Conservation (phyloP, 2,888 invertebrate species). For the Trachelus troglodyta region DNA sequence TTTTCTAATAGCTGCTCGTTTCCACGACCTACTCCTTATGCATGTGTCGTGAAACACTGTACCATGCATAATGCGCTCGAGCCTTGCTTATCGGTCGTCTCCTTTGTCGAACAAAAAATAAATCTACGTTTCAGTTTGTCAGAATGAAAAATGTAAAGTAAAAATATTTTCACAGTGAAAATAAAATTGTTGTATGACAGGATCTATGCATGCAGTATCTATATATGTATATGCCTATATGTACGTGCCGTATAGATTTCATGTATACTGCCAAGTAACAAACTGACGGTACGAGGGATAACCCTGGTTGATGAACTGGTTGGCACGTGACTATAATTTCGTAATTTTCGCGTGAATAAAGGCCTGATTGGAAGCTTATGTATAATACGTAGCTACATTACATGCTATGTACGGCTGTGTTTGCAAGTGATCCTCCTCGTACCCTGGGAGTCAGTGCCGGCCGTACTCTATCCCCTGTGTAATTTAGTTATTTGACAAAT, state of each 20-base stretch:
- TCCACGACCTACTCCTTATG: too few relatives aligned
- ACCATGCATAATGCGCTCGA: neutral
- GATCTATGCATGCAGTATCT: neutral
- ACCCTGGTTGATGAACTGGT: slow-evolving; percentile 10
- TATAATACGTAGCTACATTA: slow-evolving; percentile 16
- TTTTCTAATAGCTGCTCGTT: neutral
- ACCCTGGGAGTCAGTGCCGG: neutral
- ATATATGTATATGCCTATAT: neutral
- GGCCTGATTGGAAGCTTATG: slow-evolving; percentile 49
- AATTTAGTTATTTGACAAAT: slow-evolving; percentile 56
- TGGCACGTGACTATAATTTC: slow-evolving; percentile 46
- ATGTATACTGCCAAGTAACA: neutral
- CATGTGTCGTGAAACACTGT: neutral
- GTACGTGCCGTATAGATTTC: neutral
- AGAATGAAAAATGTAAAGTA: neutral
- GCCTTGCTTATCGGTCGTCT: neutral
- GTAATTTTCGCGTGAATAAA: slow-evolving; percentile 52
- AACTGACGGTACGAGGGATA: neutral
- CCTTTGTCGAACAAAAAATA: too few relatives aligned
- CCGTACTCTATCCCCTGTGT: slow-evolving; percentile 17
- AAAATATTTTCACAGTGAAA: neutral
- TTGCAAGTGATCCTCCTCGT: neutral
- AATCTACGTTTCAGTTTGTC: neutral
- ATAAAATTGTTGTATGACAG: neutral
- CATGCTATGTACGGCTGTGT: neutral